These are phyloP conservation scores for Oxytorus armatus DNA, from an alignment of 2,888 invertebrate species.

Conservation along the genomic window DNA sequence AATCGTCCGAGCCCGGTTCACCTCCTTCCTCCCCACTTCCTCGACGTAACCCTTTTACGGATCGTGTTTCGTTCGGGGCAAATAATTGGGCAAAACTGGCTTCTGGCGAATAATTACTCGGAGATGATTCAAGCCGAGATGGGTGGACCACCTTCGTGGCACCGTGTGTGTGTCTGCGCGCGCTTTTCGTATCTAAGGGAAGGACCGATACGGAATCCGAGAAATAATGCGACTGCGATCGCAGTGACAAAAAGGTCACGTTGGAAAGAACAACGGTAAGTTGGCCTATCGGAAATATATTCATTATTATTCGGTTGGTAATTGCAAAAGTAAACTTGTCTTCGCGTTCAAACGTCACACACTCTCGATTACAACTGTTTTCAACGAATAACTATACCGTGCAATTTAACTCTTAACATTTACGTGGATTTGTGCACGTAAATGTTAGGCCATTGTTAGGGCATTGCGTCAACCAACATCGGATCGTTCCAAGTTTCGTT, in stretches of 20 bases:
- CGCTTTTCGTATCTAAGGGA: constrained; percentile 40
- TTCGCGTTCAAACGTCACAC: not conserved
- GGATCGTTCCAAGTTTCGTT: no score
- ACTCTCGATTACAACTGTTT: not conserved
- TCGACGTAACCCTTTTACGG: constrained; percentile 48
- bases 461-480: no score
- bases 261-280: not conserved
- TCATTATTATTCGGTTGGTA: not conserved
- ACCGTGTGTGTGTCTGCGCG: constrained; percentile 22
- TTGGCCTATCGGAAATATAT: not conserved
- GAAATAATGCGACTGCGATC: constrained; percentile 25
- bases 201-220: constrained; percentile 38
- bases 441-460: no score
- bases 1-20: constrained; percentile 71
- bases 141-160: constrained; percentile 48
- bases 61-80: constrained; percentile 69
- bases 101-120: constrained; percentile 78
- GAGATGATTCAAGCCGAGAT: constrained; percentile 73
- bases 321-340: not conserved
- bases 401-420: not conserved
- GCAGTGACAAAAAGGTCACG: constrained; percentile 15
- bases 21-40: constrained; percentile 33
- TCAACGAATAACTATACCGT: no score
- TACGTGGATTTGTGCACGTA: no score
- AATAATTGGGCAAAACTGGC: constrained; percentile 79